Percentiles rank a stretch among this genome's conserved stretches.
Conservation (phyloP, 2,113 vertebrate genomes). For the Cervus canadensis region DNA sequence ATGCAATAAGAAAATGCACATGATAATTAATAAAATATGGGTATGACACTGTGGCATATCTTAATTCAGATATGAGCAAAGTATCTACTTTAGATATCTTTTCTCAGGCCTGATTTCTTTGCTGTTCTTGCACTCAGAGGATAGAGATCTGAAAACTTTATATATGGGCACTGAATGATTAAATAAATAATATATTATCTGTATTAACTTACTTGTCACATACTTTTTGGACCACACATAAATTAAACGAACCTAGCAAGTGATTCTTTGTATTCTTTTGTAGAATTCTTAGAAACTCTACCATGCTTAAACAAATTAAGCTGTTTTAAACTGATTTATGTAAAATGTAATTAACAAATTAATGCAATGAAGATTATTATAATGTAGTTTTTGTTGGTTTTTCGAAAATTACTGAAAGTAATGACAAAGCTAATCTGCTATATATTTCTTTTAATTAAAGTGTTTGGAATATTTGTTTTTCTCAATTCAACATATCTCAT, state of each 20-base stretch:
- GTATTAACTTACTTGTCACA: neutral
- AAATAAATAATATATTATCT: neutral
- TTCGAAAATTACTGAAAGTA: conserved; percentile 73
- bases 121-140: neutral
- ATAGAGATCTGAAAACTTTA: neutral
- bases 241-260: conserved; percentile 18
- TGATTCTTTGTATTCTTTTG: conserved; percentile 22
- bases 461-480: conserved; percentile 68
- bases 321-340: conserved; percentile 73
- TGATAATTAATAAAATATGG: neutral
- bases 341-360: conserved; percentile 79
- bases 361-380: conserved; percentile 71
- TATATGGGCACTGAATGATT: neutral
- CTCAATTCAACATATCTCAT: conserved; percentile 59
- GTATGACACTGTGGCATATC: neutral
- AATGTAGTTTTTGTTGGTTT: conserved; percentile 76
- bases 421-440: conserved; percentile 71
- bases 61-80: neutral
- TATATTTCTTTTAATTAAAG: conserved; percentile 76
- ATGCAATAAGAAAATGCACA: neutral
- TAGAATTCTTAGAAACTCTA: conserved; percentile 57
- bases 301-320: conserved; percentile 55
- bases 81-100: neutral
- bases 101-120: neutral
- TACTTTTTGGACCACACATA: conserved; percentile 13